phyloP scores from a whole-genome alignment of 1,140 invertebrate genomes.

The Brachionus angularis region DNA sequence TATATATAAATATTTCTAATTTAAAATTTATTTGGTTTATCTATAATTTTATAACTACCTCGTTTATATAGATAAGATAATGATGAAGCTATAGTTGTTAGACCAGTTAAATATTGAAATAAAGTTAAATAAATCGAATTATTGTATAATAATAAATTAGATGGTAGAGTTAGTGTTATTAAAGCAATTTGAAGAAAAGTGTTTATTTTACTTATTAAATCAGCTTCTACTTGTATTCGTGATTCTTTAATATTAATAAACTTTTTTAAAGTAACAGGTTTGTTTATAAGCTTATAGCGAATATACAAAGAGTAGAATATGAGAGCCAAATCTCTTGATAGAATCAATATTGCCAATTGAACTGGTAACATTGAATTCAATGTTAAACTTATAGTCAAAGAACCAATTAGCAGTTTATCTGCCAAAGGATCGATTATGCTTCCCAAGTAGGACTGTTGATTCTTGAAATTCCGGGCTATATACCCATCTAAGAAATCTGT shows the following conservation, averaged over 20 bases:
- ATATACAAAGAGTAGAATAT: neutral
- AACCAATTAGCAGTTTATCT: conserved; percentile 39
- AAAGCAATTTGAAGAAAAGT: conserved; percentile 32
- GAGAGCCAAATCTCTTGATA: conserved; percentile 18
- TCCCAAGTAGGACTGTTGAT: conserved; percentile 15
- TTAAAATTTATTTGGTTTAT: conserved; percentile 20
- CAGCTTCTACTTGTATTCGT: neutral
- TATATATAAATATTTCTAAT: neutral
- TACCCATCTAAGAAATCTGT: conserved; percentile 34
- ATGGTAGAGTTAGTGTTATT: conserved; percentile 13
- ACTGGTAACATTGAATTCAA: conserved; percentile 1
- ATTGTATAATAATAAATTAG: conserved; percentile 21
- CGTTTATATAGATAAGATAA: conserved; percentile 16
- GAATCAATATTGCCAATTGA: neutral
- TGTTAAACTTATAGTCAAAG: neutral
- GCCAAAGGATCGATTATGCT: conserved; percentile 38
- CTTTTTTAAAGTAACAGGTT: conserved; percentile 18
- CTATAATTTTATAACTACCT: conserved; percentile 27
- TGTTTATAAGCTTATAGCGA: neutral
- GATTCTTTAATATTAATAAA: conserved; percentile 34
- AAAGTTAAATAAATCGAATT: neutral
- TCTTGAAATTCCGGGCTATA: conserved; percentile 16
- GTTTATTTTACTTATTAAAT: conserved; percentile 6
- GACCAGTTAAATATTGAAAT: conserved; percentile 1
- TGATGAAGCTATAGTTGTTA: conserved; percentile 19